These are phyloP conservation scores for Orius insidiosus DNA, from an alignment of 1,140 invertebrate genomes.

Conservation along the genomic window DNA sequence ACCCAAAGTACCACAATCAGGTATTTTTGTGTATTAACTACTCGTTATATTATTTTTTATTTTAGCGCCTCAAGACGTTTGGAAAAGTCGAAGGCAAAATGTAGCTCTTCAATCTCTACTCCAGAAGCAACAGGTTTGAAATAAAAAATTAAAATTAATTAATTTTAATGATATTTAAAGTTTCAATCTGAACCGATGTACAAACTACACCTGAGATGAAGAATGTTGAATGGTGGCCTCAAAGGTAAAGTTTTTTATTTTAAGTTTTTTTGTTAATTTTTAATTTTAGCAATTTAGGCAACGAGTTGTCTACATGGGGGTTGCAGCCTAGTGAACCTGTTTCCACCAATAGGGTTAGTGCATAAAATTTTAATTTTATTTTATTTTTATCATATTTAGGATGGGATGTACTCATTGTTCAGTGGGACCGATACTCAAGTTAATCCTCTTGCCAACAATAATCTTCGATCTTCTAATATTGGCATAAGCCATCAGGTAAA, in stretches of 20 bases:
- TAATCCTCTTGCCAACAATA: not conserved
- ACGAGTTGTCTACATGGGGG: too few species aligned
- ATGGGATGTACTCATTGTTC: constrained; percentile 14
- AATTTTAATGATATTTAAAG: too few species aligned
- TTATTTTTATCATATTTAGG: constrained; percentile 7
- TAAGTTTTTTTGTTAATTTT: not conserved
- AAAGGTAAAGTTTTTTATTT: constrained; percentile 2
- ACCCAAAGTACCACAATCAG: not conserved
- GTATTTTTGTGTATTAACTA: not conserved
- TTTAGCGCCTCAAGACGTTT: constrained; percentile 39
- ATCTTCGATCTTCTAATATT: constrained; percentile 3
- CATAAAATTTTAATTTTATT: too few species aligned
- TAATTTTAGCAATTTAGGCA: too few species aligned
- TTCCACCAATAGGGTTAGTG: too few species aligned
- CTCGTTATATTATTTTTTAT: constrained; percentile 5
- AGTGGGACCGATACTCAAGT: constrained; percentile 3
- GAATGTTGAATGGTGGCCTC: constrained; percentile 9
- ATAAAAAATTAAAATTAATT: too few species aligned
- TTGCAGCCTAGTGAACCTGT: too few species aligned
- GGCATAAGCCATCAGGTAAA: constrained; percentile 11
- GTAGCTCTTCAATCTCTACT: constrained; percentile 61
- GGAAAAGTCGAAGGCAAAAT: constrained; percentile 41
- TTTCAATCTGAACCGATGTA: too few species aligned
- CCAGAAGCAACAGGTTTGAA: constrained; percentile 29
- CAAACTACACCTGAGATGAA: too few species aligned